A percentile compares a stretch with the other conserved stretches of the same genome.
Conservation (phyloP, 1,140 invertebrate species). For the Belonocnema kinseyi region DNA sequence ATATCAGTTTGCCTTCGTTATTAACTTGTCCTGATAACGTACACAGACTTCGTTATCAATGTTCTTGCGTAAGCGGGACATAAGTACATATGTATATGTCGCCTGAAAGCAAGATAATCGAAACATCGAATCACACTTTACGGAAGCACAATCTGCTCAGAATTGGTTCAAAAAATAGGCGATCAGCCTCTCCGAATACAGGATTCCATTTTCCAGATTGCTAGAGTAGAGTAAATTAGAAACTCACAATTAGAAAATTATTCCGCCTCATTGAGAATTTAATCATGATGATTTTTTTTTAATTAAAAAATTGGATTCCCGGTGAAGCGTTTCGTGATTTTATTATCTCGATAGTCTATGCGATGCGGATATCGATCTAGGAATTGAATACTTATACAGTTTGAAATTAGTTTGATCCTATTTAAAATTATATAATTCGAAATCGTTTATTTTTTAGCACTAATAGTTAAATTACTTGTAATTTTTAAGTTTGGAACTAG, state of each 20-base stretch:
- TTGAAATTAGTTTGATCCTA: too few species aligned
- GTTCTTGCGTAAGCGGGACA: conserved; percentile 11
- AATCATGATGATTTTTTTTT: too few species aligned
- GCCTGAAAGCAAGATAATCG: conserved; percentile 46
- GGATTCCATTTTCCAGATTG: background rate
- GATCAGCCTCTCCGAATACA: conserved; percentile 15
- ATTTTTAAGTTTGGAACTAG: too few species aligned
- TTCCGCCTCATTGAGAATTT: background rate
- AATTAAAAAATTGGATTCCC: too few species aligned
- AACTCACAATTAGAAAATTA: conserved; percentile 2
- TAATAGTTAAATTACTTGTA: too few species aligned
- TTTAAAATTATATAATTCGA: too few species aligned
- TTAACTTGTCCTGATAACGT: background rate
- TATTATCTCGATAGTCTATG: too few species aligned
- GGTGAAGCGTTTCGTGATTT: too few species aligned
- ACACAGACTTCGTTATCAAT: conserved; percentile 12
- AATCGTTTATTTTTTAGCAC: too few species aligned
- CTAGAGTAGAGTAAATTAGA: conserved; percentile 11
- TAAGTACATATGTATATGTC: conserved; percentile 39
- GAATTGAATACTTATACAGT: too few species aligned
- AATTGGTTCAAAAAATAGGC: conserved; percentile 42
- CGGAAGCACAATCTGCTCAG: conserved; percentile 23
- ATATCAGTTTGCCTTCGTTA: conserved; percentile 4
- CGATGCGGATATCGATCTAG: too few species aligned
- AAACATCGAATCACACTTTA: conserved; percentile 51